Evolutionary conservation across 2,113 vertebrate genomes (phyloP).

Genomic region (Neopipo cinnamomea): DNA sequence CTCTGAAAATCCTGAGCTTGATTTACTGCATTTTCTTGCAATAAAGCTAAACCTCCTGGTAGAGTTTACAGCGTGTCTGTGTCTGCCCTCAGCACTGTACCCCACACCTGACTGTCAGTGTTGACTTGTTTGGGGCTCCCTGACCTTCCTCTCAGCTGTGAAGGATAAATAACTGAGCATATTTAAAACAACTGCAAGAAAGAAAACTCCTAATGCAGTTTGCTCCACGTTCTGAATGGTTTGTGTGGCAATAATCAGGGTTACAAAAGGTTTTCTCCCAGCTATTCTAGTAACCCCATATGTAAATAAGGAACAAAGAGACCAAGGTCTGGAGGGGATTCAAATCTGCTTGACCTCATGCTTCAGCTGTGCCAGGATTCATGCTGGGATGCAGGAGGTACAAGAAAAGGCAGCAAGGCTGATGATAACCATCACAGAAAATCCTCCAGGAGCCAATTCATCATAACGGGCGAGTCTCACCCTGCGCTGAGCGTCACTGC

Average conservation of each 20-base stretch:
- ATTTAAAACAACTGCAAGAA: not conserved
- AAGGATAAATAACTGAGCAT: not conserved
- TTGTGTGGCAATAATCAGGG: not conserved
- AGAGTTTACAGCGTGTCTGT: fast-evolving
- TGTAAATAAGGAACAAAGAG: not conserved
- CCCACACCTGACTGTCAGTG: not conserved
- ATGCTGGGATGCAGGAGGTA: not conserved
- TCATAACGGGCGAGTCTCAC: not conserved
- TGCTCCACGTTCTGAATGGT: not conserved
- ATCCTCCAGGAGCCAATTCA: not conserved
- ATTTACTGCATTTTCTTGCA: not conserved
- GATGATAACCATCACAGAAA: not conserved
- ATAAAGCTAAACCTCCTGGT: not conserved
- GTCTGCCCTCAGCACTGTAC: not conserved
- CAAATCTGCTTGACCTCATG: not conserved
- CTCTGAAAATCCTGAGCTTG: not conserved
- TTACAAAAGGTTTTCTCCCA: not conserved
- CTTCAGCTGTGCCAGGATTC: not conserved
- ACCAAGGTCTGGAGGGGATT: not conserved
- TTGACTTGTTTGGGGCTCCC: not conserved
- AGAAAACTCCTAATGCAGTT: not conserved
- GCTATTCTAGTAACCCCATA: not conserved
- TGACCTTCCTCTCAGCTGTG: not conserved
- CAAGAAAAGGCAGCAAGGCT: not conserved
- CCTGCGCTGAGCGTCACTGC: not conserved